phyloP scores from a whole-genome alignment of 1,140 invertebrate genomes.

The Scaptomyza graminum region DNA sequence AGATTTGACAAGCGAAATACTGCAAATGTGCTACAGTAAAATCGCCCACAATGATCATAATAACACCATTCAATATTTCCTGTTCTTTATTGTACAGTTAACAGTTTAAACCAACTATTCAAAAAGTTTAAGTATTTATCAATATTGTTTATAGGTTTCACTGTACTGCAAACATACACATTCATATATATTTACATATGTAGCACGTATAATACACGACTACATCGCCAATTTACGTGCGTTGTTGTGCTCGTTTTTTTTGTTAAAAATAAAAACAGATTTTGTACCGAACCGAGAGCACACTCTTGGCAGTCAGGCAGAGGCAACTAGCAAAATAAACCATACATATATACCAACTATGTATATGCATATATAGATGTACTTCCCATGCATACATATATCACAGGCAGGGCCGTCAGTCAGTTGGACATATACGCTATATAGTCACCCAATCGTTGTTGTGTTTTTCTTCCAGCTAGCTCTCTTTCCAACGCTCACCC shows the following conservation, averaged over 20 bases:
- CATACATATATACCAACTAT: slow-evolving; percentile 14
- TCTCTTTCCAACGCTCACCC: slow-evolving; percentile 12
- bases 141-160: slow-evolving; percentile 17
- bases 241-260: slow-evolving; percentile 52
- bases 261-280: slow-evolving; percentile 77
- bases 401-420: slow-evolving; percentile 40
- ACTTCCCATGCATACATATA: slow-evolving; percentile 19
- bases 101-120: too few relatives aligned
- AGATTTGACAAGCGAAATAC: slow-evolving; percentile 45
- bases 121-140: too few relatives aligned
- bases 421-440: slow-evolving; percentile 25
- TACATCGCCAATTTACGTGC: slow-evolving; percentile 73
- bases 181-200: slow-evolving; percentile 30
- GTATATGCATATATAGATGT: slow-evolving; percentile 4
- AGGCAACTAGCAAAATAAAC: slow-evolving; percentile 32
- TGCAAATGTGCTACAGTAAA: slow-evolving; percentile 46
- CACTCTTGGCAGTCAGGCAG: slow-evolving; percentile 15
- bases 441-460: slow-evolving; percentile 11
- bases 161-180: slow-evolving; percentile 42
- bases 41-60: slow-evolving; percentile 12
- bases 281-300: slow-evolving; percentile 57
- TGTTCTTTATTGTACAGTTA: too few relatives aligned
- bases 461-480: slow-evolving; percentile 18
- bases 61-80: too few relatives aligned
- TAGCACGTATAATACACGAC: slow-evolving; percentile 49